A percentile compares a stretch with the other conserved stretches of the same genome.
phyloP scores from a whole-genome alignment of 2,888 invertebrate species.

The Malacosoma neustria region DNA sequence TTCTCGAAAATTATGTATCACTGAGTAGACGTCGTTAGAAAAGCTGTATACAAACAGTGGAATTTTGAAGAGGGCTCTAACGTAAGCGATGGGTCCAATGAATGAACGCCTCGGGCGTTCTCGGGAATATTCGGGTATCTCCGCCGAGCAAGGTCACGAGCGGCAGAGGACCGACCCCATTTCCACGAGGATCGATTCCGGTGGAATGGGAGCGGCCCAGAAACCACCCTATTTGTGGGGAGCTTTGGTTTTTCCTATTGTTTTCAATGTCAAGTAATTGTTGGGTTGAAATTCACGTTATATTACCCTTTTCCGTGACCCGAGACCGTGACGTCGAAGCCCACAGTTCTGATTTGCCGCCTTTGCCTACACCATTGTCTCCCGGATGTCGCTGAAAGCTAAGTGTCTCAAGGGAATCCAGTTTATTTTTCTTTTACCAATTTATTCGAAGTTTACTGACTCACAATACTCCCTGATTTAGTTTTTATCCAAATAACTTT shows the following conservation, averaged over 20 bases:
- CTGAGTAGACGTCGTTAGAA: slow-evolving; percentile 31
- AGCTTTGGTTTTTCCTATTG: slow-evolving; percentile 41
- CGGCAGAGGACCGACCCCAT: slow-evolving; percentile 48
- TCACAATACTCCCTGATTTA: too few species aligned
- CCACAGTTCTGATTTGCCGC: slow-evolving; percentile 19
- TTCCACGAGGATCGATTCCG: slow-evolving; percentile 61
- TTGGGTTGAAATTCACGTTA: slow-evolving; percentile 33
- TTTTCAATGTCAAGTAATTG: slow-evolving; percentile 70
- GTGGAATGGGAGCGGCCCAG: slow-evolving; percentile 40
- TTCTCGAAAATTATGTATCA: slow-evolving; percentile 14
- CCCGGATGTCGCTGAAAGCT: neutral
- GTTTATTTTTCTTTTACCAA: slow-evolving; percentile 9
- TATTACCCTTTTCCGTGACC: slow-evolving; percentile 52
- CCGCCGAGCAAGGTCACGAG: slow-evolving; percentile 46
- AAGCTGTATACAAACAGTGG: slow-evolving; percentile 13
- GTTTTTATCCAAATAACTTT: too few species aligned
- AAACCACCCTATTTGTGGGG: slow-evolving; percentile 44
- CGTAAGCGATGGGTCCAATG: slow-evolving; percentile 39
- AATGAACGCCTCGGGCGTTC: slow-evolving; percentile 52
- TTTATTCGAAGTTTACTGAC: slow-evolving; percentile 4
- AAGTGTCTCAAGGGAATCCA: slow-evolving; percentile 10
- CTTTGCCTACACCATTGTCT: slow-evolving; percentile 2
- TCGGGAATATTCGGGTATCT: slow-evolving; percentile 46
- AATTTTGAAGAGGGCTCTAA: slow-evolving; percentile 25
- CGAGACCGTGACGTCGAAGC: slow-evolving; percentile 25